Conservation (phyloP, 2,888 invertebrate species). For the Prosopocoilus inquinatus region DNA sequence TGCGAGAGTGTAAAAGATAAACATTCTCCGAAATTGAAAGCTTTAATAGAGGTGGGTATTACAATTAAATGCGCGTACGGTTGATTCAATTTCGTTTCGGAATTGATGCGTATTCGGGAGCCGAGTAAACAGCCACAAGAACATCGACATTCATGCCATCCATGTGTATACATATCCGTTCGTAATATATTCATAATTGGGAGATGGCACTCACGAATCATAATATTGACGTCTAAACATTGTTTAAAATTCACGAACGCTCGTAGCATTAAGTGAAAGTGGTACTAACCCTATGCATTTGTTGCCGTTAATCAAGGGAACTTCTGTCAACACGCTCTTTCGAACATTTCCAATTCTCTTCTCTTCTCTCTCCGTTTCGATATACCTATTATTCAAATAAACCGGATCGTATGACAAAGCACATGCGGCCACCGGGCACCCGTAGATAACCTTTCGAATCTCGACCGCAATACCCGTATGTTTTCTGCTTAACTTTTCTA, state of each 20-base stretch:
- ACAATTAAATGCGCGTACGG: constrained; percentile 48
- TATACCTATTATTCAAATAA: too few relatives aligned
- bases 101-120: constrained; percentile 44
- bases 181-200: constrained; percentile 49
- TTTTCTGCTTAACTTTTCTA: too few relatives aligned
- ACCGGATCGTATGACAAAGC: too few relatives aligned
- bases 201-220: constrained; percentile 43
- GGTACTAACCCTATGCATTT: constrained; percentile 39
- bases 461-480: too few relatives aligned
- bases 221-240: constrained; percentile 50
- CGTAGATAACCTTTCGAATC: too few relatives aligned
- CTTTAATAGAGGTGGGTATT: constrained; percentile 48
- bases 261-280: constrained; percentile 49
- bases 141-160: constrained; percentile 22
- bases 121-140: constrained; percentile 41
- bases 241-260: constrained; percentile 49
- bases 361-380: too few relatives aligned
- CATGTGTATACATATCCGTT: constrained; percentile 37
- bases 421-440: too few relatives aligned
- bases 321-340: constrained; percentile 14
- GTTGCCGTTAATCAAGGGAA: constrained; percentile 1
- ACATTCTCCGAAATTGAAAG: constrained; percentile 50
- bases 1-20: constrained; percentile 45
- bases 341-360: too few relatives aligned
- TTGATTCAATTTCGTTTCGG: constrained; percentile 48